Evolutionary conservation across 1,140 invertebrate species (phyloP), one percentile per base, ranked within the genome.

Genomic region (Trichomalopsis sarcophagae): DNA sequence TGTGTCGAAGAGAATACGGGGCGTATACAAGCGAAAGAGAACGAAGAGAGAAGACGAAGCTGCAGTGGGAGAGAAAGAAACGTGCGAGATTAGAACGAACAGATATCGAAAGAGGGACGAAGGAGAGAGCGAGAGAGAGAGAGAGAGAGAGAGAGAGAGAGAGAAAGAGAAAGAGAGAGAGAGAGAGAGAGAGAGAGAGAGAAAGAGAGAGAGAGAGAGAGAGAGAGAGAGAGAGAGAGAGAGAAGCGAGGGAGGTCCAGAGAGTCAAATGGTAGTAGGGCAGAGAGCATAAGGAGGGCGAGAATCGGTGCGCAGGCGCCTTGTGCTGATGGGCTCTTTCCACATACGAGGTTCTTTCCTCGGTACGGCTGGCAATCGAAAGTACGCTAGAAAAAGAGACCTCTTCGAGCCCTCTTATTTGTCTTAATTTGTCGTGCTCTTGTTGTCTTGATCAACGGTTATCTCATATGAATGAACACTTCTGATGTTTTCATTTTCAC

Each of bases 381-480:
- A 82, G 80, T 2, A 68, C 40, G 21, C 84, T 76, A 84, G 83
- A 84, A 84, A 87, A 81, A 30, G 5, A 11, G 10, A 33, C 27
- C 4, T 2, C 27, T 71, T 33, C 10, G 14, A 14, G 27, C 5
- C 69, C 69, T 30, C 4, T 33, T 33, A 30, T 33, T 33, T n/a
- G 27, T 33, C 30, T 27, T 33, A 33, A 71, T 71, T 62, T n/a
- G 14, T 17, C 11, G 27, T 30, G 23, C 3, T n/a, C 7, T 2
- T 33, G 69, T 30, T 71, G 30, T 21, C 69, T 71, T 62, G 5
- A 62, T 62, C 55, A 62, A 62, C 55, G 6, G 17, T n/a, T 62
- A 62, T n/a, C 5, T 62, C 5, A n/a, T 17, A n/a, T 62, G 7
- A 62, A 62, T 62, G 1, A 62, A 62, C 55, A 17, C 21, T n/a